Base-by-base conservation (phyloP, 1,140 invertebrate species). In the Ceratina japonica region DNA sequence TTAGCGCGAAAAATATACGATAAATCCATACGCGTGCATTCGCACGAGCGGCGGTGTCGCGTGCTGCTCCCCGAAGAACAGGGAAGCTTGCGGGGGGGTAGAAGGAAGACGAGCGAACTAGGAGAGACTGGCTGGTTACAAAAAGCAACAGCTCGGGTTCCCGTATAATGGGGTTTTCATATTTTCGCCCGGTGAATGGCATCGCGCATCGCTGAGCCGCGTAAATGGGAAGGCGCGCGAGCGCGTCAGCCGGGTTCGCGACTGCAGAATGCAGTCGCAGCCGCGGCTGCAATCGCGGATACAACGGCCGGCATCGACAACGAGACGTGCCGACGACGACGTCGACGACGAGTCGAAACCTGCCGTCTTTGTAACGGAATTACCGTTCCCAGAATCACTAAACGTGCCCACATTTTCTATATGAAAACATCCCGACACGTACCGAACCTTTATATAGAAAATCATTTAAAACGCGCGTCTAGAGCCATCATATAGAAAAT, bases 111-210 rank as follows among this genome's bases (percentile, higher is more conserved):
- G 13, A 12, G 37, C 15, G 44, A 31, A 24, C 20, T 12, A 4
- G 59, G 27, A 58, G 18, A n/a, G 7, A 31, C 0, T 1, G 22
- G 68, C 15, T 4, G 27, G 37, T 51, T 58, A 66, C 59, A 73
- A 86, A 81, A 82, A 75, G 71, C 72, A 72, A 65, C 72, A 70
- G 73, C 81, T 44, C 75, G 56, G 76, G 75, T 68, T 69, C 58
- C 61, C 75, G 79, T 76, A 86, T 89, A 86, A 90, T 90, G 83
- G 86, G 85, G 75, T 91, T 91, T 89, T 90, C 78, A 86, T 88
- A 90, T 89, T 90, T 87, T 87, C 88, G 81, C 81, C 80, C n/a
- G 27, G 80, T 90, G 90, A 91, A 91, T 90, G 88, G 87, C 86
- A 86, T 89, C 87, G 87, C 89, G 89, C 90, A 87, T 91, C 86